Percentiles rank a stretch among this genome's conserved stretches.
phyloP scores from a whole-genome alignment of 2,113 vertebrate genomes.

The Buteo buteo region DNA sequence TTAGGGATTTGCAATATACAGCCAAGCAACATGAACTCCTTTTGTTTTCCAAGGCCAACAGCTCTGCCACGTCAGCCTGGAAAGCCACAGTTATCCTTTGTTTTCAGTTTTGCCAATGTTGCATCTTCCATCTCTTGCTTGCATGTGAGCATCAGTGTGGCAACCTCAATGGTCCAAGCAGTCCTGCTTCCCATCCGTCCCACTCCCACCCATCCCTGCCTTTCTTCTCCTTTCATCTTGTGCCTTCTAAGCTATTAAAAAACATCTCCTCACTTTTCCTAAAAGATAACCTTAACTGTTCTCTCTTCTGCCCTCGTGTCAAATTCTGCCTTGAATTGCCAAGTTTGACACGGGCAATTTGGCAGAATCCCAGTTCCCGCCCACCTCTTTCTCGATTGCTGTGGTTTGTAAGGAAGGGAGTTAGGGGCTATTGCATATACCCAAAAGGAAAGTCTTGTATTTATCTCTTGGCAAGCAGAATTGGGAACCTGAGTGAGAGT shows the following conservation, averaged over 20 bases:
- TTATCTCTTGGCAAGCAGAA: slow-evolving; percentile 3
- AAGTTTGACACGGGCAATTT: background rate
- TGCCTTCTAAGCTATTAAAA: background rate
- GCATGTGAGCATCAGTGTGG: background rate
- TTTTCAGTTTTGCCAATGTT: background rate
- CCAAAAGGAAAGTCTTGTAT: background rate
- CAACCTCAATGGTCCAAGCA: background rate
- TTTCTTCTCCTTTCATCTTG: background rate
- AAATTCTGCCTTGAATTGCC: background rate
- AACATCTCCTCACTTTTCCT: background rate
- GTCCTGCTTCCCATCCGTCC: accelerated
- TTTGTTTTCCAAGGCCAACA: background rate
- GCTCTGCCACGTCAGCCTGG: background rate
- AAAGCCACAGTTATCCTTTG: background rate
- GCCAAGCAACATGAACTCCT: background rate
- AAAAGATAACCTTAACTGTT: background rate
- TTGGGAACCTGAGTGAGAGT: background rate
- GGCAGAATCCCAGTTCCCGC: background rate
- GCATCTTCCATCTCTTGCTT: background rate
- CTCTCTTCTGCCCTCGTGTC: background rate
- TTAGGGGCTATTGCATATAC: background rate
- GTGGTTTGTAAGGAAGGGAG: background rate
- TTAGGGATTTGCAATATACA: background rate
- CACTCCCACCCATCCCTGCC: background rate
- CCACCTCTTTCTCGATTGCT: background rate